Evolutionary conservation across 1,140 invertebrate genomes (phyloP).

Genomic region (Lineus longissimus): DNA sequence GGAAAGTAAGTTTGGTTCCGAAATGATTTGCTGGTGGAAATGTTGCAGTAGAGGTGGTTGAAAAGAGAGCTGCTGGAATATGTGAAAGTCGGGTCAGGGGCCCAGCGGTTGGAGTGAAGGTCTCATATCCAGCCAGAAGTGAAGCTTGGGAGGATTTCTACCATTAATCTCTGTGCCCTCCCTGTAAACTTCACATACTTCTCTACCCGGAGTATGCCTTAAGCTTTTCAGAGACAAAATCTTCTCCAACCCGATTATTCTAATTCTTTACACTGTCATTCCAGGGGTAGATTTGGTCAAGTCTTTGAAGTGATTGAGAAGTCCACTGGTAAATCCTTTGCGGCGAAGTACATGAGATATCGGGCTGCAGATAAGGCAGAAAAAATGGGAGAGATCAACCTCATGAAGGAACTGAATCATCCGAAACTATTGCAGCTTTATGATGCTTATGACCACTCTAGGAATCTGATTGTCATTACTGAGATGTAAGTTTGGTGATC

Average conservation of each 20-base stretch:
- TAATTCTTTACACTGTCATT: constrained; percentile 15
- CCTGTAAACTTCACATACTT: no score
- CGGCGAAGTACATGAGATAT: constrained; percentile 93
- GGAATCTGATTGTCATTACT: constrained; percentile 97
- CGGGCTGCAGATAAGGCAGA: constrained; percentile 86
- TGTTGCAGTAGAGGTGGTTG: no score
- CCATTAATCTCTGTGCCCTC: no score
- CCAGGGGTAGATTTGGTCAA: constrained; percentile 89
- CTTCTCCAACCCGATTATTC: no score
- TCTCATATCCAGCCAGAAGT: no score
- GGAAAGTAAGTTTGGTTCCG: constrained; percentile 46
- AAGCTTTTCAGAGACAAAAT: neutral
- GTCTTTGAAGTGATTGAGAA: constrained; percentile 94
- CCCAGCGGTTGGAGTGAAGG: no score
- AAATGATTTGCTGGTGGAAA: neutral
- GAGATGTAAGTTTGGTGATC: constrained; percentile 92
- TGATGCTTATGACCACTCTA: constrained; percentile 97
- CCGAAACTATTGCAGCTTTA: constrained; percentile 96
- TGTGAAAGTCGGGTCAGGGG: no score
- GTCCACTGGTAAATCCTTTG: constrained; percentile 90
- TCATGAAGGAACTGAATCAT: constrained; percentile 98
- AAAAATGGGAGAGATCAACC: constrained; percentile 95
- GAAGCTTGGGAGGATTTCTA: no score
- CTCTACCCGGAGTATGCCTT: no score
- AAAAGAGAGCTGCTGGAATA: no score